Base-by-base conservation (phyloP, 2,888 invertebrate genomes). In the Machimus atricapillus region DNA sequence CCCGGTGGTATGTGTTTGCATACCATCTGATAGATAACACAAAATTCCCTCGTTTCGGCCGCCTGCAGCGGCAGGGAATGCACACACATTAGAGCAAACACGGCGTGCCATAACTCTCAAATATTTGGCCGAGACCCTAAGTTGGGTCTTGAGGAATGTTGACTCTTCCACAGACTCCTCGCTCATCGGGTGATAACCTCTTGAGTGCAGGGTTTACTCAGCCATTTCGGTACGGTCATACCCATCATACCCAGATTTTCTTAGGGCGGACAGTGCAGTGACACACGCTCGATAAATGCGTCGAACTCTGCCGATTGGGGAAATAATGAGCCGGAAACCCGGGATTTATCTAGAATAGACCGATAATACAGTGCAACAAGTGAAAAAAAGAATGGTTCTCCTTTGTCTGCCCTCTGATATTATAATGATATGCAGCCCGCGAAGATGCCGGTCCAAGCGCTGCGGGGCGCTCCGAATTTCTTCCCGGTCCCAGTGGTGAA, bases 261-360 rank as follows among this genome's bases (percentile, higher is more conserved):
- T 7, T 19, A 31, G 14, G 37, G 34, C 19, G 77, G 27, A 52
- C 52, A 81, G n/a, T n/a, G 23, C 58, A 19, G n/a, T n/a, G n/a
- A n/a, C n/a, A 58, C 56, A 56, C 81, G 52, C 19, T 37, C 37
- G 14, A 37, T 37, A 40, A 6, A 37, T 37, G 66, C 82, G 37
- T 37, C 46, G 52, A 82, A 82, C 52, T 37, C 9, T 14, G n/a
- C 34, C 82, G 37, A 58, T 37, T 82, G 19, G 52, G 82, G 14
- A 66, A 82, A 82, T 82, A 82, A 82, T 82, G 58, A 56, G 37
- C 82, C 82, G 82, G 66, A 56, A 82, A 82, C 40, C 31, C 66
- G 12, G 27, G 66, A 76, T 76, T 40, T 34, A 40, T 37, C 34
- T 82, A 52, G 82, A 82, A 58, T 52, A 58, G 37, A 23, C 31